Base-by-base conservation (phyloP, 2,888 invertebrate species). In the Pammene fasciana region DNA sequence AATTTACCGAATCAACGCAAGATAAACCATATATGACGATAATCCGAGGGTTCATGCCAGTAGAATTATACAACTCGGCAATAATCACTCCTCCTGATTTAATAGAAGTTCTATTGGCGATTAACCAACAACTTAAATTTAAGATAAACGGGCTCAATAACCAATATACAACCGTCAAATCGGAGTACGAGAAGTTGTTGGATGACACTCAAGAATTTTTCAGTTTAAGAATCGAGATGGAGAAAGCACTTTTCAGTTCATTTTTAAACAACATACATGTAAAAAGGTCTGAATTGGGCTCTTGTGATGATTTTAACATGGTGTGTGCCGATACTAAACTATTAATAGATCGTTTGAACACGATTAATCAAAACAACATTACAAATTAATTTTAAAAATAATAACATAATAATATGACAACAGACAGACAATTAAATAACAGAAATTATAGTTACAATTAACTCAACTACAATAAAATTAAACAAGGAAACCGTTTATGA, bases 181-280 rank as follows among this genome's bases (percentile, higher is more conserved):
- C 72, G 3, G 86, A 88, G 66, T 89, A 87, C 73, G 75, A 82
- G 26, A 86, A 84, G 73, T 86, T 85, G 72, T 75, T 89, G 14
- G 81, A 78, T 75, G 89, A 89, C 56, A 89, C 86, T 4, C 82
- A 87, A 79, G 86, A 89, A 67, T 89, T 89, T 82, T 77, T 89
- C 46, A 81, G 81, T 56, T 77, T 89, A 45, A 89, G 89, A 82
- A 80, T 86, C 68, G 85, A 87, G 71, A 88, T 89, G 88, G 89
- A 89, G 75, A 85, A 81, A 75, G 79, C 83, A 26, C 78, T 89
- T 0, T 85, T 86, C 71, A 79, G 82, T 54, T 88, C 86, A 72
- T 89, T 87, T 78, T 74, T 87, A 64, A 81, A 79, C 52, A 75
- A 87, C 65, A 59, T 88, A 41, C 78, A 75, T 64, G 61, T 79